Percentiles rank a stretch among this genome's conserved stretches.
phyloP scores from a whole-genome alignment of 1,140 invertebrate genomes.

The Drosophila virilis region DNA sequence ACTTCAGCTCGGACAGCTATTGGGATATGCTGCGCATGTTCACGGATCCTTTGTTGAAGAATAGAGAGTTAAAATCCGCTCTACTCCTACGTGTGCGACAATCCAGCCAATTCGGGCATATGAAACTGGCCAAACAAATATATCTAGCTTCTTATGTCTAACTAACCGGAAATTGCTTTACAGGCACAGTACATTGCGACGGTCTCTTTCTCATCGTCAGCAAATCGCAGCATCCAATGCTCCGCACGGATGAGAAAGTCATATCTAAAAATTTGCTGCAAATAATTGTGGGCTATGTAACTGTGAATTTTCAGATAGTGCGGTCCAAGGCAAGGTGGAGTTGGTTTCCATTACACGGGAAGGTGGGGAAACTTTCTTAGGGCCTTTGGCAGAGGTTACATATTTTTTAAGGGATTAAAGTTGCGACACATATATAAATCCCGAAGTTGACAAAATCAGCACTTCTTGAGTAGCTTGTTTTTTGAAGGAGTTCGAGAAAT shows the following conservation, averaged over 20 bases:
- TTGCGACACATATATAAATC: too few species aligned
- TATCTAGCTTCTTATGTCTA: neutral
- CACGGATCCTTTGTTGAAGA: slow-evolving; percentile 52
- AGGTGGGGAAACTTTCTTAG: slow-evolving; percentile 23
- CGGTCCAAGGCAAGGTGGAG: slow-evolving; percentile 23
- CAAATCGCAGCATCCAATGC: neutral
- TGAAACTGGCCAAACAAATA: neutral
- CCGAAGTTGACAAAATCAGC: too few species aligned
- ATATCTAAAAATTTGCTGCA: slow-evolving; percentile 41
- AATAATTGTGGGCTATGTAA: slow-evolving; percentile 49
- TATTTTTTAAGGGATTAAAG: too few species aligned
- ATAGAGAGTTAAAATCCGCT: slow-evolving; percentile 41
- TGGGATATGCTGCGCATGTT: slow-evolving; percentile 47
- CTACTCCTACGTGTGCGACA: slow-evolving; percentile 54
- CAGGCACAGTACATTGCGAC: slow-evolving; percentile 60
- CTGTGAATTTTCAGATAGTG: slow-evolving; percentile 22
- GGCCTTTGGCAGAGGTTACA: neutral
- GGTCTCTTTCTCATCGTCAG: slow-evolving; percentile 46
- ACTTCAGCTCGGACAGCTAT: slow-evolving; percentile 48
- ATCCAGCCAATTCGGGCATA: slow-evolving; percentile 39
- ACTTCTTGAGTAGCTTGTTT: too few species aligned
- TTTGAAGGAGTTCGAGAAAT: too few species aligned
- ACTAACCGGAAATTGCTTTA: neutral
- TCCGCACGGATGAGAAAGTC: slow-evolving; percentile 37
- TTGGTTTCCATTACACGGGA: slow-evolving; percentile 37